Conservation (phyloP, 2,113 vertebrate species). For the Reinhardtius hippoglossoides region DNA sequence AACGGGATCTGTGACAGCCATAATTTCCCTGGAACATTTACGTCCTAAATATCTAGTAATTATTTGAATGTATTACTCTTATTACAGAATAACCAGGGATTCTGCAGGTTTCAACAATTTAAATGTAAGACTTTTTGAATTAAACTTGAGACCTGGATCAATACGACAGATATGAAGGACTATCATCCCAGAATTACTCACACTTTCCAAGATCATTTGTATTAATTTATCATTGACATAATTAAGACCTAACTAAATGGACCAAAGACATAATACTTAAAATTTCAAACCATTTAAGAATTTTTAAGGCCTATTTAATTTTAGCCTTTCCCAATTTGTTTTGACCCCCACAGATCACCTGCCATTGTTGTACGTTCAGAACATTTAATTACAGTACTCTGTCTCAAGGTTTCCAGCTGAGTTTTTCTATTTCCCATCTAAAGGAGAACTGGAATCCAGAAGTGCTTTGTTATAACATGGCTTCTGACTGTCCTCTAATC, state of each 20-base stretch:
- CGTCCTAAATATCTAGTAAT: constrained; percentile 1
- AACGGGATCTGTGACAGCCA: not conserved
- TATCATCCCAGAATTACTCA: too few species aligned
- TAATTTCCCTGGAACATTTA: not conserved
- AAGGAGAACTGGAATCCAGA: too few species aligned
- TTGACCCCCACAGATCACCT: not conserved
- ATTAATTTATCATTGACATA: too few species aligned
- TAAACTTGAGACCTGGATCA: too few species aligned
- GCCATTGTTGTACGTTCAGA: not conserved
- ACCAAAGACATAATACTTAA: too few species aligned
- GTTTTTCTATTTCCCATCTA: constrained; percentile 18
- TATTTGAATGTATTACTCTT: not conserved
- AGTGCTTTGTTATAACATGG: constrained; percentile 8
- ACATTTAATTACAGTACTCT: constrained; percentile 8
- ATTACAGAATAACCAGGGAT: not conserved
- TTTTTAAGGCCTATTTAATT: too few species aligned
- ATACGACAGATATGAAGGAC: too few species aligned
- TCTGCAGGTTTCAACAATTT: not conserved
- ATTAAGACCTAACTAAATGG: too few species aligned
- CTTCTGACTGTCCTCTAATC: not conserved
- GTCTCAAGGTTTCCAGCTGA: not conserved
- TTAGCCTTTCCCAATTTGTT: too few species aligned
- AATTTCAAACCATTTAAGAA: too few species aligned
- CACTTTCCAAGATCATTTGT: too few species aligned
- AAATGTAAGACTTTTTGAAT: too few species aligned